Conservation (phyloP, 2,888 invertebrate genomes). For the Cyclophora albipunctata region DNA sequence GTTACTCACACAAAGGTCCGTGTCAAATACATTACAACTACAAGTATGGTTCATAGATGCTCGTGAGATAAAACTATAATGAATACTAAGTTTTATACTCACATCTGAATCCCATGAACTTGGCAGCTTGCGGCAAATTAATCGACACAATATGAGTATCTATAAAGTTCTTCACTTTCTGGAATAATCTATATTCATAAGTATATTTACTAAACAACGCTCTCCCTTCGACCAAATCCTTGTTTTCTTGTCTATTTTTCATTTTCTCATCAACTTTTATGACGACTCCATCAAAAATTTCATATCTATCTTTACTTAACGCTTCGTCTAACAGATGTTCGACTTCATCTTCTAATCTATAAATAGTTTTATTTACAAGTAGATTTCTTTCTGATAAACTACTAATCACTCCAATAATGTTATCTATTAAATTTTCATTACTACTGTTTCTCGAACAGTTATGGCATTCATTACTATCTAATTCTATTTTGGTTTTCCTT, state of each 20-base stretch:
- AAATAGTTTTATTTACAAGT: slow-evolving; percentile 51
- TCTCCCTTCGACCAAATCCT: slow-evolving; percentile 33
- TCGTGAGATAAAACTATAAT: background rate
- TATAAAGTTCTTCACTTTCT: slow-evolving; percentile 75
- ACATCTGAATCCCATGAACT: slow-evolving; percentile 79
- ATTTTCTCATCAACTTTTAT: slow-evolving; percentile 43
- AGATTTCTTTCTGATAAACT: slow-evolving; percentile 43
- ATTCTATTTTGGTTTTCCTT: slow-evolving; percentile 52
- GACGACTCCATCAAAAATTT: slow-evolving; percentile 76
- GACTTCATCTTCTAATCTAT: slow-evolving; percentile 64
- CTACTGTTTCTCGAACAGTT: slow-evolving; percentile 53
- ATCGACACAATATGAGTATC: slow-evolving; percentile 78
- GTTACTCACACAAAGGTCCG: too few relatives aligned
- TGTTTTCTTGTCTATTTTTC: slow-evolving; percentile 13
- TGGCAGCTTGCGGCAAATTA: slow-evolving; percentile 79
- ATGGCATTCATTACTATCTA: slow-evolving; percentile 65
- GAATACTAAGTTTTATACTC: slow-evolving; percentile 34
- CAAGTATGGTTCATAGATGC: background rate
- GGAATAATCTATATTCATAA: slow-evolving; percentile 71
- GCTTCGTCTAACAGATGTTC: slow-evolving; percentile 75
- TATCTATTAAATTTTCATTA: slow-evolving; percentile 37
- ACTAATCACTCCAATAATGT: slow-evolving; percentile 45
- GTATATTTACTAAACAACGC: slow-evolving; percentile 57
- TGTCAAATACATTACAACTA: background rate
- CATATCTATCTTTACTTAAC: slow-evolving; percentile 69